These are phyloP conservation scores for Strigamia maritima DNA, from an alignment of 2,888 invertebrate species.

Conservation along the genomic window DNA sequence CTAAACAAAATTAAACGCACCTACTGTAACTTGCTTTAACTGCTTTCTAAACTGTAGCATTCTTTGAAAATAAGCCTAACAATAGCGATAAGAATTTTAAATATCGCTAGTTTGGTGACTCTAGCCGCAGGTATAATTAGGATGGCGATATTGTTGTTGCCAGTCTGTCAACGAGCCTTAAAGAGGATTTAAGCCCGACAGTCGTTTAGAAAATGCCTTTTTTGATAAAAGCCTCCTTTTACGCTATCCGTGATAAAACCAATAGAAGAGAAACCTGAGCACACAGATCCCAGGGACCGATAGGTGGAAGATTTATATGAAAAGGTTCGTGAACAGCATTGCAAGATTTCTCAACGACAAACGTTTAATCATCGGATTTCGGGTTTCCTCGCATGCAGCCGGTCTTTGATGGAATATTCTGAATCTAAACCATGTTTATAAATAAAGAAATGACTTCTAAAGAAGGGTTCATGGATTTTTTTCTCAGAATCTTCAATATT, in stretches of 20 bases:
- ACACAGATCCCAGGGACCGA: neutral
- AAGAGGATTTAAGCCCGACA: neutral
- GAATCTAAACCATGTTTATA: neutral
- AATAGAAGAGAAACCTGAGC: conserved; percentile 20
- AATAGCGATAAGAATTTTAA: no score
- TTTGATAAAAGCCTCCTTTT: conserved; percentile 9
- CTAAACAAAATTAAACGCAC: no score
- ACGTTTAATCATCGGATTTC: neutral
- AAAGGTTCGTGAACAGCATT: conserved; percentile 7
- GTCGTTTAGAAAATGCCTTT: conserved; percentile 5
- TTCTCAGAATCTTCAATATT: neutral
- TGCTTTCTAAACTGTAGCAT: no score
- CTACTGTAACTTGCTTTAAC: no score
- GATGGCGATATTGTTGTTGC: neutral
- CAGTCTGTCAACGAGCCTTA: neutral
- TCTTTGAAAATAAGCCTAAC: no score
- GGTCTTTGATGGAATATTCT: neutral
- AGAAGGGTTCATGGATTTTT: neutral
- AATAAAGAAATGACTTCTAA: neutral
- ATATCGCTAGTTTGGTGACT: no score
- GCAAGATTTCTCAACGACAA: conserved; percentile 4
- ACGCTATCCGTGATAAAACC: conserved; percentile 20
- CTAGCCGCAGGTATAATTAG: neutral
- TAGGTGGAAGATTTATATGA: neutral
- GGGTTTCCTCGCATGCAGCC: neutral